These are phyloP conservation scores for Heliconius ethilla DNA, from an alignment of 2,888 invertebrate species.

Conservation along the genomic window DNA sequence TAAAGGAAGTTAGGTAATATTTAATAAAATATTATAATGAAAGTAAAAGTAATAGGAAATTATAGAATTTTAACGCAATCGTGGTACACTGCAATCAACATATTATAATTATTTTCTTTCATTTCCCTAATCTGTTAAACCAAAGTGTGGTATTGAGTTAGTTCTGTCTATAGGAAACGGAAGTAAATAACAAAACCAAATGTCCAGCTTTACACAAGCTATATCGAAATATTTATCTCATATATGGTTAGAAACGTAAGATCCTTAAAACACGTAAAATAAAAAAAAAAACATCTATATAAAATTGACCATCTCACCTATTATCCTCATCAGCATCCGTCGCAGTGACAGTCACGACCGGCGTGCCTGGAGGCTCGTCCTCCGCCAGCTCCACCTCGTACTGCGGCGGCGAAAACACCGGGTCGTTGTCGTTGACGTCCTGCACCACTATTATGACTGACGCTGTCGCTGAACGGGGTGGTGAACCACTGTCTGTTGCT, in stretches of 20 bases:
- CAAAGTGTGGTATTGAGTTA: too few relatives aligned
- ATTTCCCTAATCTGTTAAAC: too few relatives aligned
- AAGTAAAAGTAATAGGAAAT: neutral
- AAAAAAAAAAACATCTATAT: too few relatives aligned
- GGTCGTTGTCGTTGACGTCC: conserved; percentile 98
- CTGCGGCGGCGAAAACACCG: conserved; percentile 95
- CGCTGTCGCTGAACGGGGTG: conserved; percentile 92
- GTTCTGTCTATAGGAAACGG: too few relatives aligned
- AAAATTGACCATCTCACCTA: conserved; percentile 56
- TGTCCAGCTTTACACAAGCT: too few relatives aligned
- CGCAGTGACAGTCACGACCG: conserved; percentile 93
- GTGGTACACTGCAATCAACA: too few relatives aligned
- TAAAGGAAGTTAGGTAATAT: conserved; percentile 12
- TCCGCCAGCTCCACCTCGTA: conserved; percentile 96
- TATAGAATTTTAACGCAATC: too few relatives aligned
- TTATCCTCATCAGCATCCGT: conserved; percentile 95
- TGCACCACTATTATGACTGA: conserved; percentile 94
- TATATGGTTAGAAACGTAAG: too few relatives aligned
- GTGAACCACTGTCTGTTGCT: conserved; percentile 93
- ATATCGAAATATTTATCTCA: too few relatives aligned
- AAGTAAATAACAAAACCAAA: too few relatives aligned
- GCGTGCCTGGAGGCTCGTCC: conserved; percentile 94
- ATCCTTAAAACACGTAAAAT: too few relatives aligned
- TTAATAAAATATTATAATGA: neutral
- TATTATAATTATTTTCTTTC: too few relatives aligned